A percentile compares a stretch with the other conserved stretches of the same genome.
These are phyloP conservation scores for Dendroctonus ponderosae DNA, from an alignment of 1,140 invertebrate species.

Conservation along the genomic window DNA sequence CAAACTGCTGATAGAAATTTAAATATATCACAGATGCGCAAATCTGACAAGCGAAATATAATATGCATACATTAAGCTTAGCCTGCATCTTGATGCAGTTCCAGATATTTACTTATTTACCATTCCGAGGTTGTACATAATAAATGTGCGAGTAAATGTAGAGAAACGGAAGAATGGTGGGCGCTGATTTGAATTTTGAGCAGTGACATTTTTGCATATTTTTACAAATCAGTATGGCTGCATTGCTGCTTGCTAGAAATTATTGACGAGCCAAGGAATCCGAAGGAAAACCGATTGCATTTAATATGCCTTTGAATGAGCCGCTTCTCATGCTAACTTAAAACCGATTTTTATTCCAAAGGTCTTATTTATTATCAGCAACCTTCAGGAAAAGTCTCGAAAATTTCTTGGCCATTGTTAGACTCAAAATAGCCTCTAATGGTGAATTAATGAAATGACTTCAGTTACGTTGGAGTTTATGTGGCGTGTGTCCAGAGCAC, in stretches of 20 bases:
- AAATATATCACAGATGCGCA: constrained; percentile 15
- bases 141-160: constrained; percentile 21
- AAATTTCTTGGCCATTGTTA: too few relatives aligned
- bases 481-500: too few relatives aligned
- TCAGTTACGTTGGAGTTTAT: too few relatives aligned
- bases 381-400: too few relatives aligned
- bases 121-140: constrained; percentile 22
- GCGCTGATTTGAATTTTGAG: constrained; percentile 25
- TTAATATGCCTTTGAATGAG: too few relatives aligned
- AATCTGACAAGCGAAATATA: constrained; percentile 31
- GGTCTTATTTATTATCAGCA: too few relatives aligned
- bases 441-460: too few relatives aligned
- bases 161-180: constrained; percentile 22
- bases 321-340: too few relatives aligned
- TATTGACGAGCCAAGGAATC: constrained; percentile 12
- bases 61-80: constrained; percentile 25
- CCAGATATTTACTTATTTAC: constrained; percentile 24
- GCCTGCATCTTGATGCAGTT: constrained; percentile 19
- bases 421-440: too few relatives aligned
- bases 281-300: background rate
- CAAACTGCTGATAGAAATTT: constrained; percentile 17
- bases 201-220: constrained; percentile 6
- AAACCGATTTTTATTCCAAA: too few relatives aligned
- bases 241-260: constrained; percentile 7
- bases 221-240: constrained; percentile 11